Evolutionary conservation across 2,888 invertebrate species (phyloP), one percentile per base, ranked within the genome.

Genomic region (Andrena haemorrhoa): DNA sequence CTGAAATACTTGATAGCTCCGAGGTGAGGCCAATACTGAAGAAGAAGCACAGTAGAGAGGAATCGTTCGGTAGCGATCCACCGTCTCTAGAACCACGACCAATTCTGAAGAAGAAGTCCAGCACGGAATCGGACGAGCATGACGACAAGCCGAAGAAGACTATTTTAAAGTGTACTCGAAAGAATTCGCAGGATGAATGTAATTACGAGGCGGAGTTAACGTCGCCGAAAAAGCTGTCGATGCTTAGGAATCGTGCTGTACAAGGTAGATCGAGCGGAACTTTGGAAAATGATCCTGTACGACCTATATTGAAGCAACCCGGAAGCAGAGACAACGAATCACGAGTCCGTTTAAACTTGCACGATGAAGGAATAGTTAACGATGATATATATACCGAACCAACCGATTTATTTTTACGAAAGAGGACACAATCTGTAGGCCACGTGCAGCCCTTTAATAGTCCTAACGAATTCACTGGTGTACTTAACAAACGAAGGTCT

Each of bases 21-120:
- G 95, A 95, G 88, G 96, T 97, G 0, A 95, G 96, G 88, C 97
- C 98, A 2, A 98, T 98, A 89, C 94, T 98, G 12, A 98, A 98
- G 94, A 97, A 97, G 94, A 97, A 97, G 92, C 96, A 97, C 90
- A 96, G 96, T 89, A 95, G 96, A 5, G 97, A 97, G 90, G 97
- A 97, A 91, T 90, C 91, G 0, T 89, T 90, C 3, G 91, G 91
- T 6, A 91, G 90, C 70, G 93, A 93, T 76, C 89, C 89, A 29
- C 89, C 91, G 2, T 92, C 91, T 0, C 75, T 91, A 33, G 93
- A 93, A 64, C 94, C 95, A 1, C 93, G 94, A 93, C 98, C 98
- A 3, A 98, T 98, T 90, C 93, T 98, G 53, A 98, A 98, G 94
- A 98, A 98, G 94, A 98, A 98, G 93, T 96, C 96, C 0, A 96